phyloP scores from a whole-genome alignment of 2,888 invertebrate genomes.

The Ferdinandea cuprea region DNA sequence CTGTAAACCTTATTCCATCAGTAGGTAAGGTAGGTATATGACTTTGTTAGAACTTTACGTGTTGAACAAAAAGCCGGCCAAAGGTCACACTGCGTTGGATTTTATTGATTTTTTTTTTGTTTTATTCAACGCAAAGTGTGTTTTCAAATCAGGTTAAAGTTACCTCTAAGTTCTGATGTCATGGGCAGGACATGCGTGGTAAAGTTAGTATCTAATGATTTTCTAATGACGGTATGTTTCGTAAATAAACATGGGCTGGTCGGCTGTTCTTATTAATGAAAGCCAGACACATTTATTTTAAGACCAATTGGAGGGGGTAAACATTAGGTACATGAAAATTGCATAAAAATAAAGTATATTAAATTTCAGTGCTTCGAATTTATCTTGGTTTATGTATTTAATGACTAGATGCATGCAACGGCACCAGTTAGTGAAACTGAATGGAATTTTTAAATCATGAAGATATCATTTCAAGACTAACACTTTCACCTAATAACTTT shows the following conservation, averaged over 20 bases:
- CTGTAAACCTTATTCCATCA: no score
- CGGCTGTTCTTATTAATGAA: neutral
- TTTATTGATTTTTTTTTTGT: conserved; percentile 14
- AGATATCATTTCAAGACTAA: no score
- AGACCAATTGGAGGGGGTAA: neutral
- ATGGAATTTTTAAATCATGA: no score
- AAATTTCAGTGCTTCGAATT: no score
- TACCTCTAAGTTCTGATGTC: neutral
- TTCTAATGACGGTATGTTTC: conserved; percentile 11
- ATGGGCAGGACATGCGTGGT: conserved; percentile 7
- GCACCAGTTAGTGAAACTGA: no score
- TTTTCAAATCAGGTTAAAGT: neutral
- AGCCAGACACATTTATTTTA: neutral
- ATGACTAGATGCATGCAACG: no score
- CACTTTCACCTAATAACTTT: no score
- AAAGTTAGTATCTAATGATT: conserved; percentile 10
- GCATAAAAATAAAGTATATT: neutral
- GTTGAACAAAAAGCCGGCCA: conserved; percentile 2
- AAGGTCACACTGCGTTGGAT: conserved; percentile 6
- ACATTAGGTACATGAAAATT: neutral
- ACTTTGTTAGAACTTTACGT: no score
- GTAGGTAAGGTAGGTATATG: no score
- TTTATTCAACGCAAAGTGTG: neutral
- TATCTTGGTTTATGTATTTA: no score
- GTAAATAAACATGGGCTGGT: conserved; percentile 2